A percentile compares a stretch with the other conserved stretches of the same genome.
Conservation (phyloP, 53 echinoderm and acorn worm genomes). For the Stichopus horrens region DNA sequence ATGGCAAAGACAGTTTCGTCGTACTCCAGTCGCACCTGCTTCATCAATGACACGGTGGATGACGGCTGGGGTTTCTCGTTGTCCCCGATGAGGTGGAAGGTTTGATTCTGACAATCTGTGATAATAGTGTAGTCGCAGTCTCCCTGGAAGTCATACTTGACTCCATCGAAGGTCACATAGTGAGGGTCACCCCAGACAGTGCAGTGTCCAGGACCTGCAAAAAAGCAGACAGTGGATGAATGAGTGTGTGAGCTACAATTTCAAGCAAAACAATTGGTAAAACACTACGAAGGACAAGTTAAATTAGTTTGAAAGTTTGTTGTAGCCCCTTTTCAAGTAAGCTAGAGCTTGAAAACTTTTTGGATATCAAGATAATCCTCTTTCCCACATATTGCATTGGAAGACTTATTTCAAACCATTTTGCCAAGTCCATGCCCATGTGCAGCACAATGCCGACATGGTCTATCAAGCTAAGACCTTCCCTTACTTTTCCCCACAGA, state of each 20-base stretch:
- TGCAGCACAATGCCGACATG: too few species aligned
- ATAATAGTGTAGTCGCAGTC: constrained; percentile 69
- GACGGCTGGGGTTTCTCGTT: constrained; percentile 59
- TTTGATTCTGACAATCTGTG: constrained; percentile 49
- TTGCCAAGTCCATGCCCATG: too few species aligned
- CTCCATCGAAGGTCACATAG: constrained; percentile 63
- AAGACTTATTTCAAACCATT: too few species aligned
- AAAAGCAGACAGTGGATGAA: background rate
- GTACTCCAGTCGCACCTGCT: constrained; percentile 52
- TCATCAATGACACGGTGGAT: constrained; percentile 51
- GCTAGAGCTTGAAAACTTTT: too few species aligned
- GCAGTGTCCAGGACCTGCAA: constrained; percentile 56
- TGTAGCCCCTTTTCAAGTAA: background rate
- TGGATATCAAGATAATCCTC: too few species aligned
- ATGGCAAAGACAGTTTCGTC: constrained; percentile 40
- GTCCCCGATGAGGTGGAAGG: constrained; percentile 52
- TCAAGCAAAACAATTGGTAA: background rate
- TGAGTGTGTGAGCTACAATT: too few species aligned
- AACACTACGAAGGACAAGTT: background rate
- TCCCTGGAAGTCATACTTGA: constrained; percentile 68
- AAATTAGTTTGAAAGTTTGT: background rate
- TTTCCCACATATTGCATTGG: too few species aligned
- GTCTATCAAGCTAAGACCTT: too few species aligned
- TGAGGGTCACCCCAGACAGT: constrained; percentile 70
- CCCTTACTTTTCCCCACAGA: too few species aligned